Conservation (phyloP, 2,888 invertebrate species). For the Bugulina stolonifera region DNA sequence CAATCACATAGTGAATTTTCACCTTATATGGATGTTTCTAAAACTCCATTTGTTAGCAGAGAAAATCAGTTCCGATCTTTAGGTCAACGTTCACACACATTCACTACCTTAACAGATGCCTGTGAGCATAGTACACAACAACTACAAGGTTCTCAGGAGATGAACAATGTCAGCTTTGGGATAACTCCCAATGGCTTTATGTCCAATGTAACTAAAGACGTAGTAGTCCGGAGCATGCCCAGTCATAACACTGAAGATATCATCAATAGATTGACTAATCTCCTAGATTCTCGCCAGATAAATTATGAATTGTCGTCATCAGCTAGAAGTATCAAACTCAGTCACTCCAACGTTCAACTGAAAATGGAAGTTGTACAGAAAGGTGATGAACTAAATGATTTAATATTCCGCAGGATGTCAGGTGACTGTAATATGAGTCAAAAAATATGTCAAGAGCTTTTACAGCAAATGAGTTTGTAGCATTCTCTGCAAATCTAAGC, state of each 20-base stretch:
- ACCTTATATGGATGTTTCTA: neutral
- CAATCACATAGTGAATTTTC: slow-evolving; percentile 33
- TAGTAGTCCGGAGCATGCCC: neutral
- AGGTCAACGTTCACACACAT: slow-evolving; percentile 9
- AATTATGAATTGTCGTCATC: neutral
- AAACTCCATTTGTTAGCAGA: neutral
- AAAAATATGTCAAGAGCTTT: neutral
- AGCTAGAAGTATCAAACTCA: neutral
- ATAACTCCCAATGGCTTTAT: neutral
- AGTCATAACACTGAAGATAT: neutral
- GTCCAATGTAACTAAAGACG: neutral
- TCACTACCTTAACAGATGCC: slow-evolving; percentile 1
- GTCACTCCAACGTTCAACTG: slow-evolving; percentile 2
- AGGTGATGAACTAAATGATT: neutral
- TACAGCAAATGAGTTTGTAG: slow-evolving; percentile 15
- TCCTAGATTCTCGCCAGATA: neutral
- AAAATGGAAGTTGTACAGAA: neutral
- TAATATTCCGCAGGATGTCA: neutral
- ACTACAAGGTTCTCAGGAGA: neutral
- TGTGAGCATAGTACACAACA: slow-evolving; percentile 5
- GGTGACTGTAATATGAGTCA: neutral
- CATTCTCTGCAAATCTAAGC: no score
- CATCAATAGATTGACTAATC: neutral
- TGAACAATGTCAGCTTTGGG: neutral
- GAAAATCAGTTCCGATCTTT: slow-evolving; percentile 4